Percentiles rank a stretch among this genome's conserved stretches.
Conservation (phyloP, 2,888 invertebrate species). For the Lepidonotus clava region DNA sequence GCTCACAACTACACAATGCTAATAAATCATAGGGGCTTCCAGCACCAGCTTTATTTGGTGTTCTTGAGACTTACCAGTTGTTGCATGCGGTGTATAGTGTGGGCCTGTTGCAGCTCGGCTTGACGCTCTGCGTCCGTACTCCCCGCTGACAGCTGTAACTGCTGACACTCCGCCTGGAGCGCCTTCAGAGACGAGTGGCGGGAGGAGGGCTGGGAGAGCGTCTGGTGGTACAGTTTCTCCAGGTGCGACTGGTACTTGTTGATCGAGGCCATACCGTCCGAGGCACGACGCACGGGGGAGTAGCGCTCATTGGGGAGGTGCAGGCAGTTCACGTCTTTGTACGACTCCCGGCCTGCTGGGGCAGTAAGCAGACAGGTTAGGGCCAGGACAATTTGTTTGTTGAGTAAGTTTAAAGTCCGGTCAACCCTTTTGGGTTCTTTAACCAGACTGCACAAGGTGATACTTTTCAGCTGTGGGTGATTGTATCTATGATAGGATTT, state of each 20-base stretch:
- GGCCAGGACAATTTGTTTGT: too few relatives aligned
- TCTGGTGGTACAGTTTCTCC: constrained; percentile 83
- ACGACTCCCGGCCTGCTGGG: constrained; percentile 80
- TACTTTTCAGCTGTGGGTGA: too few relatives aligned
- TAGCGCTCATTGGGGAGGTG: constrained; percentile 87
- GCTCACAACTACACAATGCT: too few relatives aligned
- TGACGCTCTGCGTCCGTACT: constrained; percentile 71
- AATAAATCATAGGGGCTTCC: too few relatives aligned
- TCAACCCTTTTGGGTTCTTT: too few relatives aligned
- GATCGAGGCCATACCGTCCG: constrained; percentile 85
- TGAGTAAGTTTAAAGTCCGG: too few relatives aligned
- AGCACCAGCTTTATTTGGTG: too few relatives aligned
- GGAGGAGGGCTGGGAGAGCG: constrained; percentile 81
- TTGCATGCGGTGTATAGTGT: constrained; percentile 80
- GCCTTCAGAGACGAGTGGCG: constrained; percentile 81
- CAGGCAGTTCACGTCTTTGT: constrained; percentile 83
- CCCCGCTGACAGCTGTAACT: constrained; percentile 84
- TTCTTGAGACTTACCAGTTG: constrained; percentile 61
- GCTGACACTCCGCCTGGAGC: constrained; percentile 90
- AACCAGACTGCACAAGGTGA: too few relatives aligned
- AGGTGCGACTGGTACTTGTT: constrained; percentile 77
- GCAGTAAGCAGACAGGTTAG: too few relatives aligned
- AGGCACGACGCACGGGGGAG: constrained; percentile 94
- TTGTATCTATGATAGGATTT: too few relatives aligned
- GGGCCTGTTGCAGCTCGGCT: constrained; percentile 81